phyloP scores from a whole-genome alignment of 1,140 invertebrate species.

The Oscheius sp. region DNA sequence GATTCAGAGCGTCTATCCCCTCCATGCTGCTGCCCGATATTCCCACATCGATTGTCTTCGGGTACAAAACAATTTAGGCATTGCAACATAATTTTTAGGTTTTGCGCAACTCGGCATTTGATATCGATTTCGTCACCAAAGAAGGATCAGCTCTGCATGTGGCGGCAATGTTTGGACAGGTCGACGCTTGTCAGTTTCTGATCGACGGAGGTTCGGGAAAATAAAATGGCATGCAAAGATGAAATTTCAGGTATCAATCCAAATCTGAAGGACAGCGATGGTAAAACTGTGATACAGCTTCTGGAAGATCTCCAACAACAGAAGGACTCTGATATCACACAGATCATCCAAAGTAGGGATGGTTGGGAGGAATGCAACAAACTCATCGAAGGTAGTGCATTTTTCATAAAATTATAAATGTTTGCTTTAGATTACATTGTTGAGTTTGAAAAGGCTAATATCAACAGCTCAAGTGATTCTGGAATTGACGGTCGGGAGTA shows the following conservation, averaged over 20 bases:
- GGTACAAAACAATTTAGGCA: not conserved
- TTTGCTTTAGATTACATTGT: not conserved
- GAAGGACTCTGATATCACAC: conserved; percentile 79
- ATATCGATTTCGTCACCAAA: conserved; percentile 79
- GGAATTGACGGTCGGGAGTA: conserved; percentile 58
- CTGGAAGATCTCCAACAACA: conserved; percentile 81
- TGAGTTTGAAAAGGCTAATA: not conserved
- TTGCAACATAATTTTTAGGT: conserved; percentile 62
- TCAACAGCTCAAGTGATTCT: conserved; percentile 8
- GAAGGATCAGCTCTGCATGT: conserved; percentile 89
- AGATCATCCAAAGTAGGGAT: conserved; percentile 76
- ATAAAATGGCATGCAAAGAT: too few species aligned
- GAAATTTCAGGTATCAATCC: conserved; percentile 82
- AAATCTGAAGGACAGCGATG: conserved; percentile 73
- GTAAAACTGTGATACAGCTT: conserved; percentile 81
- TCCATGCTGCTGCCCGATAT: conserved; percentile 88
- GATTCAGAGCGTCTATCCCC: conserved; percentile 69
- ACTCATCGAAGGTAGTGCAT: conserved; percentile 17
- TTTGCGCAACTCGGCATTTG: conserved; percentile 78
- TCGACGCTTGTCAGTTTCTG: conserved; percentile 80
- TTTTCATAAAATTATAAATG: not conserved
- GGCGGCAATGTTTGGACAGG: conserved; percentile 86
- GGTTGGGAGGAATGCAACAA: conserved; percentile 38
- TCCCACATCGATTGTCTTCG: conserved; percentile 84
- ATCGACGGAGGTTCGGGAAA: conserved; percentile 69